Evolutionary conservation across 1,140 invertebrate species (phyloP).

Genomic region (Lordiphosa clarofinis): DNA sequence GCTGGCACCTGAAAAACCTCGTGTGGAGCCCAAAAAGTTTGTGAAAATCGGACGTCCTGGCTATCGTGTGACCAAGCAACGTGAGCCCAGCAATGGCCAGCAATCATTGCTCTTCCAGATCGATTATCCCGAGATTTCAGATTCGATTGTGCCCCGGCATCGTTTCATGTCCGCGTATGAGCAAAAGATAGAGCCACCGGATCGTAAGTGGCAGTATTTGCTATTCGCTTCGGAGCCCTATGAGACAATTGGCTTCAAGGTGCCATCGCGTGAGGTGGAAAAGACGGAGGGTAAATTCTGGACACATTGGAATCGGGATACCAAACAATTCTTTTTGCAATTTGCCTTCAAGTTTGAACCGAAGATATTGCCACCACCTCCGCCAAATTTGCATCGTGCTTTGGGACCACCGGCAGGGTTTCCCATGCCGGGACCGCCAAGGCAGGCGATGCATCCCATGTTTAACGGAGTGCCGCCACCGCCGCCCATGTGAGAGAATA

Average conservation of each 20-base stretch:
- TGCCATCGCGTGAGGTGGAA: slow-evolving; percentile 99
- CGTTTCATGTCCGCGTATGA: slow-evolving; percentile 99
- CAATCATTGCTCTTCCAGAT: slow-evolving; percentile 99
- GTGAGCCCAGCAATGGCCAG: slow-evolving; percentile 96
- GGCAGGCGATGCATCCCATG: slow-evolving; percentile 81
- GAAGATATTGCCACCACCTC: slow-evolving; percentile 81
- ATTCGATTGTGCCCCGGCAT: slow-evolving; percentile 95
- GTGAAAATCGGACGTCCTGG: slow-evolving; percentile 99
- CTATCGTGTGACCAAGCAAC: slow-evolving; percentile 99
- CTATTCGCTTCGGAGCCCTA: slow-evolving; percentile 99
- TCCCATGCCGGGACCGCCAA: slow-evolving; percentile 83
- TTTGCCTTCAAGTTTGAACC: slow-evolving; percentile 94
- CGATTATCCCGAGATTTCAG: slow-evolving; percentile 98
- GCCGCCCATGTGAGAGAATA: slow-evolving; percentile 81
- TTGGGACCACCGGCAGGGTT: slow-evolving; percentile 86
- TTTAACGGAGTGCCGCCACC: slow-evolving; percentile 86
- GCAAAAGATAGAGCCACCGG: slow-evolving; percentile 99
- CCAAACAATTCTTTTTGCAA: slow-evolving; percentile 99
- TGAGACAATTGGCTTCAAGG: slow-evolving; percentile 99
- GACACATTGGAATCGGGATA: slow-evolving; percentile 99
- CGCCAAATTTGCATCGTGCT: slow-evolving; percentile 80
- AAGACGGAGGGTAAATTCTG: slow-evolving; percentile 98
- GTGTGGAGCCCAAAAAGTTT: slow-evolving; percentile 99
- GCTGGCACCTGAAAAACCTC: slow-evolving; percentile 94
- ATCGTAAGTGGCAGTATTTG: slow-evolving; percentile 99